A percentile compares a stretch with the other conserved stretches of the same genome.
Conservation (phyloP, 2,797 vertebrate species). For the Trachurus trachurus region DNA sequence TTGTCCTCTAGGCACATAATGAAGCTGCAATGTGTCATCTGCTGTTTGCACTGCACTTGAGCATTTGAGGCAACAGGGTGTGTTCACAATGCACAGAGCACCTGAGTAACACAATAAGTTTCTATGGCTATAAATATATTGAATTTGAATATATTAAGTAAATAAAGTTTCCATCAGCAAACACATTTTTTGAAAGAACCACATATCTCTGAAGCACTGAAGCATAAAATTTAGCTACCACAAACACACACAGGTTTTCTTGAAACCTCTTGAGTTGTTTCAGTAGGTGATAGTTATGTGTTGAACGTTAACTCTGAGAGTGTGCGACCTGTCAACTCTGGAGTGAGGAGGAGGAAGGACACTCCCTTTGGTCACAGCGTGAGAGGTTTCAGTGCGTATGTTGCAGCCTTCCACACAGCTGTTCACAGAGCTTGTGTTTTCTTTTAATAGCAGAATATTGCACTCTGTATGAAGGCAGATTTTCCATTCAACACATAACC, state of each 20-base stretch:
- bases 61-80: not conserved
- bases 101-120: not conserved
- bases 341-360: slow-evolving; percentile 64
- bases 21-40: not conserved
- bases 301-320: slow-evolving; percentile 23
- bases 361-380: slow-evolving; percentile 64
- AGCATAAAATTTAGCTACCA: not conserved
- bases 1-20: not conserved
- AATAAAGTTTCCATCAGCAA: not conserved
- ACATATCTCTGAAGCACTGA: not conserved
- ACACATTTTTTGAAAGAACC: too few relatives aligned
- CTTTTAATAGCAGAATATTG: not conserved
- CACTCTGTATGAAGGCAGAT: not conserved
- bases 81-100: not conserved
- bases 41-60: not conserved
- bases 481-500: not conserved
- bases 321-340: slow-evolving; percentile 41
- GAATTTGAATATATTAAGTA: not conserved
- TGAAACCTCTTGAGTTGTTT: not conserved
- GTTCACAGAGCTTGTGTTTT: slow-evolving; percentile 20
- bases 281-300: not conserved
- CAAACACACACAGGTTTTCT: not conserved
- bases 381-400: slow-evolving; percentile 30
- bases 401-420: not conserved
- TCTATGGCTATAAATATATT: not conserved